Base-by-base conservation (phyloP, 2,113 vertebrate species). In the Columbina picui region DNA sequence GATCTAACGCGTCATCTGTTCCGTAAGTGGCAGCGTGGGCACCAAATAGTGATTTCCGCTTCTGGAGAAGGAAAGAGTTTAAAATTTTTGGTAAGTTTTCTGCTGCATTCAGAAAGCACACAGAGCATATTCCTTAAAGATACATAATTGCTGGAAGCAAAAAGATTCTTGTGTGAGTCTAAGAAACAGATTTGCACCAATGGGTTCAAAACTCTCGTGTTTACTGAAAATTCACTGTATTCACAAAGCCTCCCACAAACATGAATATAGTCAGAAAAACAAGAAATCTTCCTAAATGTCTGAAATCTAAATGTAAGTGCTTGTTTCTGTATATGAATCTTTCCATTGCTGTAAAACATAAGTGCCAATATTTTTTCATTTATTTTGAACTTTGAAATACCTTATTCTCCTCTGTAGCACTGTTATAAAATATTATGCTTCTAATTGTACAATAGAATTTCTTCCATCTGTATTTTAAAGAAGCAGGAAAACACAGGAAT, bases 21-120 rank as follows among this genome's bases (percentile, higher is more conserved):
- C 97, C 99, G 99, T 77, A 99, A 99, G 96, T 99, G 99, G 99
- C 99, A 99, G 96, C 98, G 99, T 52, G 99, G 99, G 30, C 99
- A 99, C 96, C 99, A 99, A 90, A 96, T 99, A 49, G 98, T 93
- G 1, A 60, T 99, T 74, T 75, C 10, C 89, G 27, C 20, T 89
- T 90, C 12, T 17, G 87, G 3, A 52, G 84, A 19, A 95, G 80
- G 97, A 74, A 97, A 89, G 71, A 96, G 20, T 74, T 92, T 99
- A 15, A 63, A 49, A 3, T 99, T 99, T 97, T 97, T 97, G 99
- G 99, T 99, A 97, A 98, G 98, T 90, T 89, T 68, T 74, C 74
- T n/a, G 3, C 87, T 84, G 57, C 91, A 39, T 6, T 50, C 39
- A 64, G 71, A 59, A 67, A n/a, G 67, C 15, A 71, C 29, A 30